A percentile compares a stretch with the other conserved stretches of the same genome.
phyloP scores from a whole-genome alignment of 2,797 vertebrate species.

The Clarias platycephalus region DNA sequence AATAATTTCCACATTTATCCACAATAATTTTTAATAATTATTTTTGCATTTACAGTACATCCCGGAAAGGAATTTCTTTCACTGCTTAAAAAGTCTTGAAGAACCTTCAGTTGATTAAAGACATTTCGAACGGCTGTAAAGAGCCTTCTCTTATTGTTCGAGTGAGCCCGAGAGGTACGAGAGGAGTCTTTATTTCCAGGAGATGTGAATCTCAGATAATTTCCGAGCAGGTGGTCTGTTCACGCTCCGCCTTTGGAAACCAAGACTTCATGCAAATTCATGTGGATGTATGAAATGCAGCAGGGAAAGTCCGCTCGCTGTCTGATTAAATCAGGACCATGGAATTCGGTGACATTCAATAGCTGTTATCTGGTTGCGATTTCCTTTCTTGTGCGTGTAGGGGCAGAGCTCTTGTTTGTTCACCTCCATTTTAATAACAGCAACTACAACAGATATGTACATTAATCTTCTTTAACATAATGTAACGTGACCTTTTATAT shows the following conservation, averaged over 20 bases:
- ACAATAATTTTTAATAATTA: too few relatives aligned
- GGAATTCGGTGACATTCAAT: slow-evolving; percentile 54
- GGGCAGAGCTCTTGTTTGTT: slow-evolving; percentile 42
- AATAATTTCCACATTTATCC: too few relatives aligned
- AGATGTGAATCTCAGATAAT: background rate
- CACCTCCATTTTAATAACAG: slow-evolving; percentile 21
- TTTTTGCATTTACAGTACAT: background rate
- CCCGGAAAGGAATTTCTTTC: background rate
- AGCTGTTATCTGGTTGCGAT: slow-evolving; percentile 40
- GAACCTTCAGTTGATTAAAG: background rate
- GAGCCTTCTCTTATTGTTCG: background rate
- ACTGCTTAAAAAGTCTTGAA: background rate
- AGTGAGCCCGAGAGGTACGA: too few relatives aligned
- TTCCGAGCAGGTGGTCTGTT: slow-evolving; percentile 26
- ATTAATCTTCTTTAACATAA: background rate
- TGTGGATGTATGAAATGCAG: slow-evolving; percentile 2
- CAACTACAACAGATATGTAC: slow-evolving; percentile 28
- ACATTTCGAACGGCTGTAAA: background rate
- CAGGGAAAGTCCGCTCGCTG: slow-evolving; percentile 48
- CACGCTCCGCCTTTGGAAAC: slow-evolving; percentile 14
- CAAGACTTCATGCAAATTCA: slow-evolving; percentile 38
- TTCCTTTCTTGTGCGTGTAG: slow-evolving; percentile 40
- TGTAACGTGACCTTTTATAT: slow-evolving; percentile 49
- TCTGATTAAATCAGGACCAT: slow-evolving; percentile 41
- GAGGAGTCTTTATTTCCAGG: background rate